A percentile compares a stretch with the other conserved stretches of the same genome.
phyloP scores from a whole-genome alignment of 2,113 vertebrate genomes.

The Mesoclemmys tuberculata region DNA sequence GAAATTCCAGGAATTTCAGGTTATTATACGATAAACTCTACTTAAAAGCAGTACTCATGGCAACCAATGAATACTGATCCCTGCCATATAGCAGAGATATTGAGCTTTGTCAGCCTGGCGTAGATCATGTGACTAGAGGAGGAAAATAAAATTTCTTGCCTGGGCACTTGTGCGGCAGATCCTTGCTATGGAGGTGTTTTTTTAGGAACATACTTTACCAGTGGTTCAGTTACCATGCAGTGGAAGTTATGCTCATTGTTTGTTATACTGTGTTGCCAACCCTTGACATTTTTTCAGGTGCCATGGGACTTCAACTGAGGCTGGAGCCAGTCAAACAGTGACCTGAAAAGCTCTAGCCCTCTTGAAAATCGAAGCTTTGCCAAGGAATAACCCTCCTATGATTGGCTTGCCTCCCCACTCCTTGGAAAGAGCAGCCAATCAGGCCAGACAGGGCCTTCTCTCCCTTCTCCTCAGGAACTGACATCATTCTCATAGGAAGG shows the following conservation, averaged over 20 bases:
- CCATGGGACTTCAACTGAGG: not conserved
- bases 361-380: not conserved
- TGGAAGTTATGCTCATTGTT: not conserved
- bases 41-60: not conserved
- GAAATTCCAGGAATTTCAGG: not conserved
- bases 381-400: not conserved
- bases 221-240: rapidly evolving
- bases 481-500: rapidly evolving
- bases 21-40: not conserved
- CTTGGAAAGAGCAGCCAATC: not conserved
- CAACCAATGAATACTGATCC: not conserved
- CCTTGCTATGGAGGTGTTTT: not conserved
- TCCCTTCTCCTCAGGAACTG: not conserved
- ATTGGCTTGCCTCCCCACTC: not conserved
- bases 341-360: not conserved
- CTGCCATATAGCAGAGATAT: not conserved
- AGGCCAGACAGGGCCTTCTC: not conserved
- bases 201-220: not conserved
- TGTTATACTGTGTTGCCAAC: not conserved
- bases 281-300: not conserved
- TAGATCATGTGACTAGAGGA: not conserved
- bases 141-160: not conserved
- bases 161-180: not conserved
- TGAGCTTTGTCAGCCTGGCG: not conserved
- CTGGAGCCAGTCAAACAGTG: not conserved